These are phyloP conservation scores for Trachemys scripta DNA, from an alignment of 2,113 vertebrate genomes.

Conservation along the genomic window DNA sequence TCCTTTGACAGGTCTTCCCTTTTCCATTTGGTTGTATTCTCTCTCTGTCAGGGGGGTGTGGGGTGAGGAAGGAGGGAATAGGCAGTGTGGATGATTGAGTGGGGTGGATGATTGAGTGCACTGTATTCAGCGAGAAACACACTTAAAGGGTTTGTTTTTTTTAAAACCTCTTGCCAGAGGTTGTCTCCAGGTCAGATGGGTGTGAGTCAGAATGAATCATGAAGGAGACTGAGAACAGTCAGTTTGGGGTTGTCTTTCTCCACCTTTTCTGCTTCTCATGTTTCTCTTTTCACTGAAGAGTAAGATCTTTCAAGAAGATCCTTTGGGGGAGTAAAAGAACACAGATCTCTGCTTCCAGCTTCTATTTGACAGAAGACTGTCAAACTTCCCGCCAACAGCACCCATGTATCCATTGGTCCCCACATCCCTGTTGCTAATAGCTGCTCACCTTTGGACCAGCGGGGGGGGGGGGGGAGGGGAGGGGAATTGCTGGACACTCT, in stretches of 20 bases:
- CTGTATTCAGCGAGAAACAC: conserved; percentile 12
- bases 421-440: conserved; percentile 1
- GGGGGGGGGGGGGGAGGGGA: not conserved
- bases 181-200: conserved; percentile 24
- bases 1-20: not conserved
- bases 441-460: conserved; percentile 9
- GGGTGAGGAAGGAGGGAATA: not conserved
- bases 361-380: conserved; percentile 25
- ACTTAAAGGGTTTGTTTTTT: not conserved
- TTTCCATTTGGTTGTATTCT: not conserved
- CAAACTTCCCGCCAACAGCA: conserved; percentile 12
- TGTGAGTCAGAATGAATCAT: conserved; percentile 45
- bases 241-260: conserved; percentile 15
- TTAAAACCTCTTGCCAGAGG: not conserved
- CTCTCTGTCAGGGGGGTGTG: not conserved
- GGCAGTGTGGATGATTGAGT: not conserved
- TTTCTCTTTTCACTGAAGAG: conserved; percentile 19
- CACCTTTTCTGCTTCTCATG: conserved; percentile 12
- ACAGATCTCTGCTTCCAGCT: not conserved
- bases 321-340: conserved; percentile 37
- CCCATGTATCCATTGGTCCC: not conserved
- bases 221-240: conserved; percentile 15
- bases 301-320: conserved; percentile 21
- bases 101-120: conserved; percentile 18
- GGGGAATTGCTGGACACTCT: not conserved